phyloP scores from a whole-genome alignment of 2,113 vertebrate genomes.

The Oenanthe melanoleuca region DNA sequence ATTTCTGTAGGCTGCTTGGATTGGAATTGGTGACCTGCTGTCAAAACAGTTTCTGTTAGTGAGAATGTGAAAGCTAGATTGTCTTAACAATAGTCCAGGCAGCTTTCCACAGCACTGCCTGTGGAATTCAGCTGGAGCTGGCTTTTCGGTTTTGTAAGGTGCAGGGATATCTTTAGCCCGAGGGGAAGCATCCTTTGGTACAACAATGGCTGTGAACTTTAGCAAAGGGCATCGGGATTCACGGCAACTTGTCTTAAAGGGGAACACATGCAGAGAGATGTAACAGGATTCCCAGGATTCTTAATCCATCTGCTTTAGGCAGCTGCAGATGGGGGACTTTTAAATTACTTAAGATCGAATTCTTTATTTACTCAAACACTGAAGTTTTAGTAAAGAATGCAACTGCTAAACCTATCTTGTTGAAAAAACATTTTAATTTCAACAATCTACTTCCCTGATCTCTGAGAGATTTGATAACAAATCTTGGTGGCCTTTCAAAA shows the following conservation, averaged over 20 bases:
- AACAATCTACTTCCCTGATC: background rate
- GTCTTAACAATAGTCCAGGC: background rate
- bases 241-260: background rate
- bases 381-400: slow-evolving; percentile 8
- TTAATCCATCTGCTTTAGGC: background rate
- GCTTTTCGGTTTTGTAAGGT: background rate
- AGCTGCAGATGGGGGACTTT: background rate
- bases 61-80: background rate
- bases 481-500: slow-evolving; percentile 3
- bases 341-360: background rate
- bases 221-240: background rate
- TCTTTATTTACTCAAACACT: background rate
- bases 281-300: background rate
- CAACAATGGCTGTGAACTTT: background rate
- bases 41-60: background rate
- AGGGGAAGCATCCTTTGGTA: background rate
- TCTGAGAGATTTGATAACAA: background rate
- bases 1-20: background rate
- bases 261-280: background rate
- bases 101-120: background rate
- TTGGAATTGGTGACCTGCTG: background rate
- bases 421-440: background rate
- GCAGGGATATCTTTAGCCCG: background rate
- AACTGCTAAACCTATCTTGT: background rate
- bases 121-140: background rate